These are phyloP conservation scores for Oreocharis arfaki DNA, from an alignment of 2,113 vertebrate genomes.

Conservation along the genomic window DNA sequence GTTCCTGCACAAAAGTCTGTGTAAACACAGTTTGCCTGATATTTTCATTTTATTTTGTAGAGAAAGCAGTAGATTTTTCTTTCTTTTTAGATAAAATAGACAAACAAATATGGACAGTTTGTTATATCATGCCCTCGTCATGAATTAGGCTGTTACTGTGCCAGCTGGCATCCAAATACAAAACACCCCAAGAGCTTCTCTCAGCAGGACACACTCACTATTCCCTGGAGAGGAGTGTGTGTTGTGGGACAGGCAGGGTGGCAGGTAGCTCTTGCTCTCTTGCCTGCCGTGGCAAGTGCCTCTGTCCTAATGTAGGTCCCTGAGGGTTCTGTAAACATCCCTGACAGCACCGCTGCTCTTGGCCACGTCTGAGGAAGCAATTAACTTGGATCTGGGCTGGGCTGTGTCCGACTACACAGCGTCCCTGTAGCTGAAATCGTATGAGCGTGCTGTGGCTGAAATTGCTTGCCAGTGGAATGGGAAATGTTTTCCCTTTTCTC, in stretches of 20 bases:
- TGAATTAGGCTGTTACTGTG: neutral
- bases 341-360: neutral
- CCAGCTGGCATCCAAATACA: neutral
- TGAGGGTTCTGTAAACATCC: neutral
- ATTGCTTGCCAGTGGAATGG: neutral
- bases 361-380: neutral
- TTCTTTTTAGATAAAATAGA: neutral
- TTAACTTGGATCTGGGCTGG: neutral
- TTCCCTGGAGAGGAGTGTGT: neutral
- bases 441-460: neutral
- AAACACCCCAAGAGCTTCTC: neutral
- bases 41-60: neutral
- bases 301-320: neutral
- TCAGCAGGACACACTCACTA: rapidly evolving
- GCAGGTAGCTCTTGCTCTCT: rapidly evolving
- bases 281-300: neutral
- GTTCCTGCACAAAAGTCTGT: neutral
- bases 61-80: neutral
- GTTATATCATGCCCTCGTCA: neutral
- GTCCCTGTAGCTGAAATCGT: neutral
- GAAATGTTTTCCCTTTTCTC: neutral
- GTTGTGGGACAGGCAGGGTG: neutral
- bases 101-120: neutral
- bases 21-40: neutral
- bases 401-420: neutral